Evolutionary conservation across 2,797 vertebrate species (phyloP).

Genomic region (Anguilla marmorata): DNA sequence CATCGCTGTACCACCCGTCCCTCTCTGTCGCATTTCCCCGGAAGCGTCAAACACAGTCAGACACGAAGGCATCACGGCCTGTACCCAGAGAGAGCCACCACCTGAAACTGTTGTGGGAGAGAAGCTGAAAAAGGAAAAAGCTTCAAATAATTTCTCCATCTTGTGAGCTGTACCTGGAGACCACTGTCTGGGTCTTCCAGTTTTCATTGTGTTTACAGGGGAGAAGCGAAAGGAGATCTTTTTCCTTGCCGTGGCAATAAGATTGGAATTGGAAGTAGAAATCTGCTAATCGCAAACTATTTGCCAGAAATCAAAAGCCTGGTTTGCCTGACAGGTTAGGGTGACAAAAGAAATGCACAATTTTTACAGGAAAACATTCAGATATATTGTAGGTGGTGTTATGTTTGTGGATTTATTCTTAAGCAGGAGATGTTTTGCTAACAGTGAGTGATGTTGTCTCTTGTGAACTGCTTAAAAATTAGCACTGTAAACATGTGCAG

Average conservation of each 20-base stretch:
- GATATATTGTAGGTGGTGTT: not conserved
- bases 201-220: not conserved
- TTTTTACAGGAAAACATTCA: not conserved
- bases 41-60: not conserved
- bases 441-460: not conserved
- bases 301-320: not conserved
- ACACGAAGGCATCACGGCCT: not conserved
- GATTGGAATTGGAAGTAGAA: not conserved
- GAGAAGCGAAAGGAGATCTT: not conserved
- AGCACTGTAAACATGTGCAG: not conserved
- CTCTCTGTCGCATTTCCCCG: not conserved
- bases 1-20: not conserved
- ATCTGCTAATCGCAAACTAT: not conserved
- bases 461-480: constrained; percentile 4
- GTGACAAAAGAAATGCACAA: not conserved
- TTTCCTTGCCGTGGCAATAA: not conserved
- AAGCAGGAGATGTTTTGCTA: not conserved
- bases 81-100: not conserved
- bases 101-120: not conserved
- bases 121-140: not conserved
- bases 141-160: constrained; percentile 2
- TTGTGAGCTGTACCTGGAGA: not conserved
- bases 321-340: not conserved
- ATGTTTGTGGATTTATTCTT: not conserved
- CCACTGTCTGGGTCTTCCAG: not conserved